Evolutionary conservation across 2,797 vertebrate genomes (phyloP).

Genomic region (Pseudochaenichthys georgianus): DNA sequence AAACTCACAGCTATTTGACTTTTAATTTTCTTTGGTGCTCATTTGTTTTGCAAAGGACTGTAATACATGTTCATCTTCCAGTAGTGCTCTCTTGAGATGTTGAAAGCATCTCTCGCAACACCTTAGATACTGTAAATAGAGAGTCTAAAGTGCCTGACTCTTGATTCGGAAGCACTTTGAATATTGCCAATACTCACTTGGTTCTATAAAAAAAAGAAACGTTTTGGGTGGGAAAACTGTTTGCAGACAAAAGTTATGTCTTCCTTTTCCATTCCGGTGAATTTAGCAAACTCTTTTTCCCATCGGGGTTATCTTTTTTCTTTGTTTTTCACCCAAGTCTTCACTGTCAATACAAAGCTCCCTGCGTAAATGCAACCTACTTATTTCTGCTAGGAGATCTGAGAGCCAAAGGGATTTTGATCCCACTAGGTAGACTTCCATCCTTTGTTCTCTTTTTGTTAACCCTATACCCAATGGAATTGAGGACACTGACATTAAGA

Average conservation of each 20-base stretch:
- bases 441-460: conserved; percentile 49
- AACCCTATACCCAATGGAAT: conserved; percentile 45
- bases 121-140: conserved; percentile 58
- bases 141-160: conserved; percentile 38
- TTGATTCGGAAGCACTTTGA: conserved; percentile 42
- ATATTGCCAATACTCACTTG: conserved; percentile 41
- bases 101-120: conserved; percentile 39
- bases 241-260: too few relatives aligned
- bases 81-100: conserved; percentile 50
- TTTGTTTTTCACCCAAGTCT: conserved; percentile 24
- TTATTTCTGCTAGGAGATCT: conserved; percentile 63
- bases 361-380: conserved; percentile 55
- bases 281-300: conserved; percentile 46
- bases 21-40: conserved; percentile 64
- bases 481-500: conserved; percentile 55
- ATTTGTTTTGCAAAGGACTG: conserved; percentile 60
- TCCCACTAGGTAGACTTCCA: conserved; percentile 45
- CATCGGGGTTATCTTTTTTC: conserved; percentile 26
- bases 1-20: conserved; percentile 71
- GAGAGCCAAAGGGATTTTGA: conserved; percentile 52
- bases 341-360: conserved; percentile 52
- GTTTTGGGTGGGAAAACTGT: too few relatives aligned
- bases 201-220: conserved; percentile 4
- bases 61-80: conserved; percentile 57
- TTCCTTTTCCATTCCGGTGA: too few relatives aligned